Base-by-base conservation (phyloP, 2,888 invertebrate species). In the Tachina fera region DNA sequence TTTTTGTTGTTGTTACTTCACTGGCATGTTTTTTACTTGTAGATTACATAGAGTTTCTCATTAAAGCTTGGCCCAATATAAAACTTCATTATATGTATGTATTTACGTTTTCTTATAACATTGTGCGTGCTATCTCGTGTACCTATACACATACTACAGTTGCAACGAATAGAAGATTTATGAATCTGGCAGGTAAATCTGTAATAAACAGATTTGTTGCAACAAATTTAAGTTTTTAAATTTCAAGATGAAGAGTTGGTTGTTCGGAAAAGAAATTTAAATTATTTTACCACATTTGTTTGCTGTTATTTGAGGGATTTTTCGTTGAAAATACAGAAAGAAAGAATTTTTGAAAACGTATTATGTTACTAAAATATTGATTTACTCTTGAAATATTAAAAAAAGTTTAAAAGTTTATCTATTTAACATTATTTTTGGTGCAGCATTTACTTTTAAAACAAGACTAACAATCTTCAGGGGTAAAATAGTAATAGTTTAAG, bases 191-290 rank as follows among this genome's bases (percentile, higher is more conserved):
- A 45, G 43, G 61, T 51, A 61, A 61, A 56, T 16, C 45, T 60
- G 22, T 58, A 51, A 60, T 65, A 60, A 43, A 60, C 41, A 67
- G 51, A 22, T 47, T 72, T 74, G 3, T 41, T 75, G 68, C 19
- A 53, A 81, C 65, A 72, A 71, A 71, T 79, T 65, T 71, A 63
- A 75, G 47, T 43, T 78, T 13, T 61, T 77, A n/a, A n/a, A 49
- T 67, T 41, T 60, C 1, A 60, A 68, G 49, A 19, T 47, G 77
- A 49, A 67, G 19, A 68, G 45, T 67, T 61, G 43, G n/a, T n/a
- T n/a, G n/a, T n/a, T n/a, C n/a, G n/a, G n/a, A n/a, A n/a, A n/a
- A n/a, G n/a, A n/a, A n/a, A n/a, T n/a, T n/a, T n/a, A n/a, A n/a
- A n/a, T n/a, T n/a, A n/a, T n/a, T n/a, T 22, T 0, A 11, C 11